Conservation (phyloP, 2,113 vertebrate genomes). For the Solenodon paradoxus region DNA sequence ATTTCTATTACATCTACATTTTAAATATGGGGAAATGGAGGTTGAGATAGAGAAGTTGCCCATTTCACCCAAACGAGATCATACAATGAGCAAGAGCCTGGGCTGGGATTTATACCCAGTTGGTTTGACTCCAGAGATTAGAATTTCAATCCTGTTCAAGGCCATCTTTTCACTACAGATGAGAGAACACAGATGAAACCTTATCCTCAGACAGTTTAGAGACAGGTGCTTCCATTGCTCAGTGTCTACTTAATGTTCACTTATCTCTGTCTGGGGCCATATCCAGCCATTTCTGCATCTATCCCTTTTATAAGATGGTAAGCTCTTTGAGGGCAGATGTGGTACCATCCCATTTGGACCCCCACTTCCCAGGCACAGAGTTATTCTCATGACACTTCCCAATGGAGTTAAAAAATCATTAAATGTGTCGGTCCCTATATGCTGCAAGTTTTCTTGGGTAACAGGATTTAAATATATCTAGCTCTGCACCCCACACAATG, state of each 20-base stretch:
- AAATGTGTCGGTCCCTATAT: conserved; percentile 50
- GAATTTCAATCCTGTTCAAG: not conserved
- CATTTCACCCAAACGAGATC: not conserved
- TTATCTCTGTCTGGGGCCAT: not conserved
- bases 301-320: not conserved
- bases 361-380: not conserved
- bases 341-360: too few species aligned
- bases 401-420: conserved; percentile 52
- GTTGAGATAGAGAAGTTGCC: not conserved
- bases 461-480: conserved; percentile 64
- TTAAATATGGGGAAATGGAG: conserved; percentile 17
- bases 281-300: not conserved
- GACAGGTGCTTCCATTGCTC: not conserved
- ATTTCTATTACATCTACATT: not conserved
- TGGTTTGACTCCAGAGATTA: not conserved
- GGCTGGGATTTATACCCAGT: not conserved
- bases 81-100: not conserved
- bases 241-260: not conserved
- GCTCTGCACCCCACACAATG: conserved; percentile 54
- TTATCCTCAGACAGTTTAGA: not conserved
- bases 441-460: conserved; percentile 51
- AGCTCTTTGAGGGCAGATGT: conserved; percentile 33
- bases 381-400: conserved; percentile 1
- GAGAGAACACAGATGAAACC: not conserved
- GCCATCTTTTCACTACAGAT: not conserved